Evolutionary conservation across 2,113 vertebrate genomes (phyloP).

Genomic region (Mirza zaza): DNA sequence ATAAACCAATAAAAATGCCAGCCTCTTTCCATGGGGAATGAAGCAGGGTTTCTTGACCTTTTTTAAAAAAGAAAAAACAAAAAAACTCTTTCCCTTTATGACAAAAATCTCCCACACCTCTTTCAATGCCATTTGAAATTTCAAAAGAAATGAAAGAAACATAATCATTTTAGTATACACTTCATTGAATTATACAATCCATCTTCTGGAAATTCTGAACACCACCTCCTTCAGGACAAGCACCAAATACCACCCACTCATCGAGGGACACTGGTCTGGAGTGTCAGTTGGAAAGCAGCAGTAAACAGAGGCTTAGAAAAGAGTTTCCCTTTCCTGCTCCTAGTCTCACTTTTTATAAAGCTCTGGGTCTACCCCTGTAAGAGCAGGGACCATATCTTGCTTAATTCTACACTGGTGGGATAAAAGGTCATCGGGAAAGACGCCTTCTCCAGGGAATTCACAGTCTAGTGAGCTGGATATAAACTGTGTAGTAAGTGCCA

Average conservation of each 20-base stretch:
- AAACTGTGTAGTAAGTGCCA: accelerated
- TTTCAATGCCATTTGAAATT: neutral
- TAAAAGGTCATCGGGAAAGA: neutral
- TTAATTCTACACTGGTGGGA: neutral
- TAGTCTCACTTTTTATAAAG: neutral
- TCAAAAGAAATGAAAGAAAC: neutral
- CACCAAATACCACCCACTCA: neutral
- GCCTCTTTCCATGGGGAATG: neutral
- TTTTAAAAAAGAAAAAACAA: neutral
- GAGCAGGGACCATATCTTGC: neutral
- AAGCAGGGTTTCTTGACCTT: neutral
- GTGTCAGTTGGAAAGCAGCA: no score
- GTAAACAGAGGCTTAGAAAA: neutral
- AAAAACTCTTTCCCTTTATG: neutral
- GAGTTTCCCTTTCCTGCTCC: neutral
- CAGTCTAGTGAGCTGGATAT: neutral
- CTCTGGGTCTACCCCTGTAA: neutral
- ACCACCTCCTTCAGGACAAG: neutral
- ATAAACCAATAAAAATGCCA: neutral
- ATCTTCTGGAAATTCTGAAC: neutral
- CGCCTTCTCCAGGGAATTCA: neutral
- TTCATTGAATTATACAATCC: neutral
- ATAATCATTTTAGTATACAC: neutral
- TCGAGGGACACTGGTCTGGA: neutral
- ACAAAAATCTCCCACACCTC: neutral